Base-by-base conservation (phyloP, 2,797 vertebrate genomes). In the Meda fulgida region DNA sequence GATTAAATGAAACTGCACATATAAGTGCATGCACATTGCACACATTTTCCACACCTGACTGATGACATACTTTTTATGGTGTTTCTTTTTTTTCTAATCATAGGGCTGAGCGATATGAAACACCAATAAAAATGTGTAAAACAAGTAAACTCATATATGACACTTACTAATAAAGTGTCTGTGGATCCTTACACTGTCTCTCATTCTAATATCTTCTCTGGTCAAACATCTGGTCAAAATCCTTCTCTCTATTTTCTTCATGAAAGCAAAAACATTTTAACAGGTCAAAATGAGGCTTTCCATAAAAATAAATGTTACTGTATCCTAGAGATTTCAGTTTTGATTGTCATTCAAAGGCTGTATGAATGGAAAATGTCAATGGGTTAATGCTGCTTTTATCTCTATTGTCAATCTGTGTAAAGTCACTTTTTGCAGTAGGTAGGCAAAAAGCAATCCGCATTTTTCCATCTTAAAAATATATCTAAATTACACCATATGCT, bases 151-250 rank as follows among this genome's bases (percentile, higher is more conserved):
- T 29, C 70, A 53, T 21, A 53, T 21, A 3, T 38, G 18, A 60
- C 19, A 87, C 13, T 60, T 26, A 63, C 58, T 26, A 63, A 26
- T 60, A 60, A 78, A 40, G 46, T 46, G 11, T 53, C 55, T 78
- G 3, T 19, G 40, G 6, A 53, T 29, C 58, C 55, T 29, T 36
- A 1, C 18, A 19, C n/a, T 40, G 60, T 23, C 51, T 38, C 11
- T 60, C 48, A 63, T 51, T 77, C 76, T 84, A 71, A 76, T 26
- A 73, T 72, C 19, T 31, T 51, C 9, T 31, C 69, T 31, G 26
- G 9, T 29, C 60, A 34, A 34, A 53, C 29, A 48, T 29, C 21
- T 26, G 19, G 2, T 31, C 38, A 71, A 71, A 51, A 48, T 51
- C 0, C 34, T 34, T 75, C 18, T 31, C 26, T 73, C 18, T 8